phyloP scores from a whole-genome alignment of 1,140 invertebrate species.

The Macrobrachium nipponense region DNA sequence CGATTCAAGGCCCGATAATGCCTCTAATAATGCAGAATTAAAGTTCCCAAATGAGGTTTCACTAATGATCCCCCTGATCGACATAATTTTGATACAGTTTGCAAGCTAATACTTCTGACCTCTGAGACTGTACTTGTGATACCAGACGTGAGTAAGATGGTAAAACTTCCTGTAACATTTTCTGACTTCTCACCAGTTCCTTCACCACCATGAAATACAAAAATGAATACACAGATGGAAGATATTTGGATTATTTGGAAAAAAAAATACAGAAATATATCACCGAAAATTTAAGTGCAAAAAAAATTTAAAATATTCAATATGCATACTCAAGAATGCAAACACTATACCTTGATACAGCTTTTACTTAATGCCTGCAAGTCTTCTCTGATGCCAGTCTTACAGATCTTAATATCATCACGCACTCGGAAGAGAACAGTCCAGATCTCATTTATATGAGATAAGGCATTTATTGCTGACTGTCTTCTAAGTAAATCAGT shows the following conservation, averaged over 20 bases:
- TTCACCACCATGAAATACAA: slow-evolving; percentile 65
- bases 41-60: slow-evolving; percentile 81
- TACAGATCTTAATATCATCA: slow-evolving; percentile 94
- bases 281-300: neutral
- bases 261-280: neutral
- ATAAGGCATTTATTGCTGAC: slow-evolving; percentile 69
- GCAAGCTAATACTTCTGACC: slow-evolving; percentile 84
- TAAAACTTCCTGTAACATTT: slow-evolving; percentile 81
- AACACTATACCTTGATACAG: slow-evolving; percentile 58
- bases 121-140: slow-evolving; percentile 82
- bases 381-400: slow-evolving; percentile 83
- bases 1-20: slow-evolving; percentile 77
- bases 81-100: slow-evolving; percentile 86
- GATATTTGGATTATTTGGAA: neutral
- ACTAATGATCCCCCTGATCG: slow-evolving; percentile 81
- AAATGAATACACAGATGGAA: neutral
- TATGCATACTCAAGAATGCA: neutral
- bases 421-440: slow-evolving; percentile 86
- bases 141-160: slow-evolving; percentile 82
- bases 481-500: slow-evolving; percentile 82
- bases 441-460: slow-evolving; percentile 81
- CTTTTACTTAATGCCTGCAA: slow-evolving; percentile 78
- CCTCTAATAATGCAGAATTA: slow-evolving; percentile 86
- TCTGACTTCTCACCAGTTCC: slow-evolving; percentile 82
- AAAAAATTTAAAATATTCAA: neutral